These are phyloP conservation scores for Zalophus californianus DNA, from an alignment of 2,797 vertebrate genomes.

Conservation along the genomic window DNA sequence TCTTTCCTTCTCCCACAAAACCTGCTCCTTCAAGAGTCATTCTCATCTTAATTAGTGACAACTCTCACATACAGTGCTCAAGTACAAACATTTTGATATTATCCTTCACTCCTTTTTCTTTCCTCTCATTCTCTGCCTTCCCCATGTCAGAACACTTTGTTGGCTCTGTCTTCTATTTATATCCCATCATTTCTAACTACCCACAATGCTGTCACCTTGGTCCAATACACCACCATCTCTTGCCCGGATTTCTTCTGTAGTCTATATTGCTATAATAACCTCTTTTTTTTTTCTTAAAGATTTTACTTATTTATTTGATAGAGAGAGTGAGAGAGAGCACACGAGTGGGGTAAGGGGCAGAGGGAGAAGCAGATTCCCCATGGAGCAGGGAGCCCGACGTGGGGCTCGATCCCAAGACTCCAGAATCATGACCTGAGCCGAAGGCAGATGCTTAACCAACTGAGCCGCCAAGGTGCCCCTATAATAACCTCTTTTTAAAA, in stretches of 20 bases:
- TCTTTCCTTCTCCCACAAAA: not conserved
- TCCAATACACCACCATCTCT: not conserved
- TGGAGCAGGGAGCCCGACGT: too few relatives aligned
- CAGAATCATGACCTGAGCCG: too few relatives aligned
- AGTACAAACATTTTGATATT: constrained; percentile 3
- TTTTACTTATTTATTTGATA: too few relatives aligned
- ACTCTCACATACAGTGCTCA: not conserved
- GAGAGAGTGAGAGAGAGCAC: too few relatives aligned
- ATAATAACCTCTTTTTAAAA: not conserved
- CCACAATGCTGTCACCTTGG: not conserved
- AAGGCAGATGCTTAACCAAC: too few relatives aligned
- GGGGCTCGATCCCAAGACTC: too few relatives aligned
- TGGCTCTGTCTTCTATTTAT: not conserved
- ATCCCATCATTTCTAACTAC: not conserved
- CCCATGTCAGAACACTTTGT: not conserved
- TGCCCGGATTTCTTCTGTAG: not conserved
- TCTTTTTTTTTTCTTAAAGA: not conserved
- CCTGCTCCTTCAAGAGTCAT: not conserved
- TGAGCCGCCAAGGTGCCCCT: not conserved
- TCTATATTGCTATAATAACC: not conserved
- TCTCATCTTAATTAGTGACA: not conserved
- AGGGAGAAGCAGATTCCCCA: too few relatives aligned
- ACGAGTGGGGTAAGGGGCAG: too few relatives aligned
- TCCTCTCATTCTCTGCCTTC: not conserved
- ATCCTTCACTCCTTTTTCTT: not conserved